Percentiles rank a stretch among this genome's conserved stretches.
phyloP scores from a whole-genome alignment of 1,140 invertebrate genomes.

The Hylaeus volcanicus region DNA sequence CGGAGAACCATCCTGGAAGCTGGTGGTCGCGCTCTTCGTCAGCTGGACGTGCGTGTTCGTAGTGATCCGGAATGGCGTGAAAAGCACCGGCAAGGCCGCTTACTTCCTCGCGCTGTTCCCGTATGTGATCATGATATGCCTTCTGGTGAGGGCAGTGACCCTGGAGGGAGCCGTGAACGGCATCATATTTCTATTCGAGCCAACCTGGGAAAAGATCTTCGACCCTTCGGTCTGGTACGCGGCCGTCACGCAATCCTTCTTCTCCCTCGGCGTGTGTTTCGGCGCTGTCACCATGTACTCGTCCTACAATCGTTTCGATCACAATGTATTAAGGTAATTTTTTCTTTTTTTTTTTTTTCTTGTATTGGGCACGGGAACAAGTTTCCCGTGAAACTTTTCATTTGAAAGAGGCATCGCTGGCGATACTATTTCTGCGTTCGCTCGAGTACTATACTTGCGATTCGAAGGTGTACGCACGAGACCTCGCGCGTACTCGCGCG shows the following conservation, averaged over 20 bases:
- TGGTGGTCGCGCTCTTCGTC: constrained; percentile 86
- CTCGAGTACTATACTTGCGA: no score
- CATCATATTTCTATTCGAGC: constrained; percentile 86
- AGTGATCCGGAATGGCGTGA: constrained; percentile 89
- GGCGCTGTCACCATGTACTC: constrained; percentile 90
- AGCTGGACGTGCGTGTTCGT: constrained; percentile 90
- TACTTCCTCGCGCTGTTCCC: constrained; percentile 93
- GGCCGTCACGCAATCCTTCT: constrained; percentile 88
- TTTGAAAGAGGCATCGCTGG: no score
- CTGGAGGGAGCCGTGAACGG: constrained; percentile 88
- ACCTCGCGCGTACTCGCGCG: no score
- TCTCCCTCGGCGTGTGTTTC: constrained; percentile 87
- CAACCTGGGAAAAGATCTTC: constrained; percentile 83
- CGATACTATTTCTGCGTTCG: no score
- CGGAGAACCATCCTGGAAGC: constrained; percentile 87
- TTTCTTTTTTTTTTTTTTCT: no score
- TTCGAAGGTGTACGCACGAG: no score
- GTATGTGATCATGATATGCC: constrained; percentile 88
- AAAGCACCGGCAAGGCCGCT: constrained; percentile 87
- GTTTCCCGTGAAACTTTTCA: no score
- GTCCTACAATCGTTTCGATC: constrained; percentile 90
- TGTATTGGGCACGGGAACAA: no score
- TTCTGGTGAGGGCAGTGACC: constrained; percentile 88
- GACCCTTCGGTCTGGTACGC: constrained; percentile 87
- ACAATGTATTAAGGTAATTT: constrained; percentile 89